A percentile compares a stretch with the other conserved stretches of the same genome.
Evolutionary conservation across 2,888 invertebrate genomes (phyloP).

Genomic region (Brachylomia viminalis): DNA sequence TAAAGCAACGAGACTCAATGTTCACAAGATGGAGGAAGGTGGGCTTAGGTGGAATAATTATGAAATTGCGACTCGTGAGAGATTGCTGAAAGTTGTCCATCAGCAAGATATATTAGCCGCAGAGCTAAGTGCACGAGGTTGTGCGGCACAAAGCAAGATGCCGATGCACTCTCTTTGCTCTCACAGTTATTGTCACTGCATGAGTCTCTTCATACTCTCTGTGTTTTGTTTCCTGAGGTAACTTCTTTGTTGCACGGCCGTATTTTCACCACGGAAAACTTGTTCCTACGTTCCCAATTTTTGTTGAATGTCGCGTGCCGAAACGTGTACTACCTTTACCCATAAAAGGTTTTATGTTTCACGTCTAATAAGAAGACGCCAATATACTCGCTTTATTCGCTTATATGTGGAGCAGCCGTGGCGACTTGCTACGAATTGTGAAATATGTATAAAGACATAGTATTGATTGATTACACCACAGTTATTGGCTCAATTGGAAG

Average conservation of each 20-base stretch:
- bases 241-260: slow-evolving; percentile 43
- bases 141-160: slow-evolving; percentile 75
- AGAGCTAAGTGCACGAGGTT: slow-evolving; percentile 69
- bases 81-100: slow-evolving; percentile 68
- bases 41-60: slow-evolving; percentile 12
- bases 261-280: slow-evolving; percentile 53
- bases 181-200: slow-evolving; percentile 78
- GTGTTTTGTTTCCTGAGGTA: slow-evolving; percentile 62
- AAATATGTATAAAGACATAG: slow-evolving; percentile 42
- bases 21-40: neutral
- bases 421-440: slow-evolving; percentile 35
- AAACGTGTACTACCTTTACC: slow-evolving; percentile 20
- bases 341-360: slow-evolving; percentile 58
- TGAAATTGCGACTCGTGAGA: slow-evolving; percentile 17
- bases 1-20: slow-evolving; percentile 12
- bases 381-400: slow-evolving; percentile 29
- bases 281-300: slow-evolving; percentile 52
- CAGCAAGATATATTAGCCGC: slow-evolving; percentile 77
- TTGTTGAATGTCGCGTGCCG: slow-evolving; percentile 38
- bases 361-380: slow-evolving; percentile 41
- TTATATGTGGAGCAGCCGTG: slow-evolving; percentile 9
- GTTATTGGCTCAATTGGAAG: slow-evolving; percentile 66
- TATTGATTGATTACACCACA: slow-evolving; percentile 62
- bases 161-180: slow-evolving; percentile 80
- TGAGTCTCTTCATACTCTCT: slow-evolving; percentile 62